Base-by-base conservation (phyloP, 2,888 invertebrate genomes). In the Brachyptera putata region DNA sequence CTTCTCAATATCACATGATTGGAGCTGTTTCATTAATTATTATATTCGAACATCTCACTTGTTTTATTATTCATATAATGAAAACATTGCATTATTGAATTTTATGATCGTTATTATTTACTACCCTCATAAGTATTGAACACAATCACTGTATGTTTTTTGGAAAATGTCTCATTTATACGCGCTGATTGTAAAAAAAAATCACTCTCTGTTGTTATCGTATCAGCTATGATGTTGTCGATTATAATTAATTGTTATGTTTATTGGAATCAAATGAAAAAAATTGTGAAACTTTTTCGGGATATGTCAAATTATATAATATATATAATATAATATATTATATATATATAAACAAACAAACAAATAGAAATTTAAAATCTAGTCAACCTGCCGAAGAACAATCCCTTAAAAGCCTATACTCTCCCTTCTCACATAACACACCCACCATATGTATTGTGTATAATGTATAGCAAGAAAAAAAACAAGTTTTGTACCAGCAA, bases 401-500 rank as follows among this genome's bases (percentile, higher is more conserved):
- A 24, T 26, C 43, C 58, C 37, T 26, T 25, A 36, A 2, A 30
- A 37, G 37, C 58, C 50, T 39, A 58, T n/a, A 30, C 57, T 37
- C 48, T 56, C 59, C 59, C 58, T 41, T 56, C 57, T 60, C 57
- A 57, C 60, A 59, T 56, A 58, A 34, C 60, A 57, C 60, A 57
- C 36, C 58, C 63, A 25, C 58, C 63, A 25, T 56, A 43, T 46
- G 46, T 56, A 56, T 43, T 46, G 46, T 46, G 46, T 61, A 63
- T 56, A 56, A 46, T 61, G 57, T 62, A 62, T 59, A 64, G 61
- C 62, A 59, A 61, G 49, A 56, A 56, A 43, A 46, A 18, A 39
- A 56, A n/a, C n/a, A n/a, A 61, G 58, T 64, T 64, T 64, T 64
- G 61, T 64, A 64, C 64, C 56, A 60, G 62, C 58, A 61, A 63